Base-by-base conservation (phyloP, 2,797 vertebrate genomes). In the Spheniscus humboldti region DNA sequence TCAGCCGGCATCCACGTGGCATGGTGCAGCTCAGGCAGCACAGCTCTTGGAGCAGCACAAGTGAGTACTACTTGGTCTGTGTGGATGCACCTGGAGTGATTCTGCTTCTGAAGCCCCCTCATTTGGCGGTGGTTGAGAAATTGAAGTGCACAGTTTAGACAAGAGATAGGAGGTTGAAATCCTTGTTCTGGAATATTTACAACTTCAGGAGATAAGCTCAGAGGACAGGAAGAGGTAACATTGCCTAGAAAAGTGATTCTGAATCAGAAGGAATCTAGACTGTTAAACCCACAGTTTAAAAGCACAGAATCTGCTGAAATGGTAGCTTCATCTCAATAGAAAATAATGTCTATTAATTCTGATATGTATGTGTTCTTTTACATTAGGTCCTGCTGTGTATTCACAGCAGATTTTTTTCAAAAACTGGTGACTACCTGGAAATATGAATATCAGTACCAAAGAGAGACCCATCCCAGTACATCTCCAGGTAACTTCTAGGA, bases 31-130 rank as follows among this genome's bases (percentile, higher is more conserved):
- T 78, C 13, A 19, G 64, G 87, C 17, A 76, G 59, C 31, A 56
- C 33, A 68, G 41, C 27, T 66, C 59, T 5, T 23, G 39, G 73
- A 37, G 27, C 15, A n/a, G 35, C 24, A 18, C 16, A 12, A 20
- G 15, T 2, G 13, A n/a, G 28, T 12, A 25, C 45, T 22, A 2
- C 24, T 31, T 22, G 39, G 23, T 31, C n/a, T 1, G 0, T 24
- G n/a, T 11, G 35, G 52, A 19, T 74, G 35, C 39, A 31, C 9
- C 13, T 59, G 20, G 18, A 41, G 13, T 10, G 28, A 55, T 47
- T 37, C 64, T 74, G 41, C 33, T 88, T 86, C 50, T 43, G 48
- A 84, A 92, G 20, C 6, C 28, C 28, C 7, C 18, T 75, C 23
- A 17, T 19, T 35, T 4, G 11, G 30, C 33, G 53, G 14, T 25